phyloP scores from a whole-genome alignment of 1,140 invertebrate species.

The Chrysomallon squamiferum region DNA sequence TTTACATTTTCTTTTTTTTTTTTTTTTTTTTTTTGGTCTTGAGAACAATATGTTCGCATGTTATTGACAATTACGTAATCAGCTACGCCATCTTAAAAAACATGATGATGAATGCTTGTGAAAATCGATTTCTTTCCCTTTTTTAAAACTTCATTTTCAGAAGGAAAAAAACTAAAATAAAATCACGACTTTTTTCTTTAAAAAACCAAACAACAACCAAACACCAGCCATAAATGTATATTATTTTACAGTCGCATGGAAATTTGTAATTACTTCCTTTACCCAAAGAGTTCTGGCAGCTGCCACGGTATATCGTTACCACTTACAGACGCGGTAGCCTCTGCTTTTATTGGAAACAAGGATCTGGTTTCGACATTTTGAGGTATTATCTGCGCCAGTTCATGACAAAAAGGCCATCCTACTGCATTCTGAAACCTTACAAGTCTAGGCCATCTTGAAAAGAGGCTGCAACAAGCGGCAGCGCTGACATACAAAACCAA shows the following conservation, averaged over 20 bases:
- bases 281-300: background rate
- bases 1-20: no score
- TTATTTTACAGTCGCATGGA: slow-evolving; percentile 6
- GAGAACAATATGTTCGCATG: no score
- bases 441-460: background rate
- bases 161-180: no score
- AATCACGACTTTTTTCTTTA: no score
- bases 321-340: background rate
- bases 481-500: background rate
- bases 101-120: no score
- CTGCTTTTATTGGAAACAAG: background rate
- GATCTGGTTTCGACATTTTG: background rate
- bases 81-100: no score
- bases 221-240: background rate
- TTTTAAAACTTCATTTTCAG: no score
- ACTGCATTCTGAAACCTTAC: background rate
- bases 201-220: no score
- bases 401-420: background rate
- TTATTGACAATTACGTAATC: no score
- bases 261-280: slow-evolving; percentile 7
- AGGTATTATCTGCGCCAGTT: background rate
- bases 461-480: background rate
- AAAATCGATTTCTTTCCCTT: no score
- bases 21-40: no score
- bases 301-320: background rate